Base-by-base conservation (phyloP, 2,888 invertebrate genomes). In the Allygus modestus region DNA sequence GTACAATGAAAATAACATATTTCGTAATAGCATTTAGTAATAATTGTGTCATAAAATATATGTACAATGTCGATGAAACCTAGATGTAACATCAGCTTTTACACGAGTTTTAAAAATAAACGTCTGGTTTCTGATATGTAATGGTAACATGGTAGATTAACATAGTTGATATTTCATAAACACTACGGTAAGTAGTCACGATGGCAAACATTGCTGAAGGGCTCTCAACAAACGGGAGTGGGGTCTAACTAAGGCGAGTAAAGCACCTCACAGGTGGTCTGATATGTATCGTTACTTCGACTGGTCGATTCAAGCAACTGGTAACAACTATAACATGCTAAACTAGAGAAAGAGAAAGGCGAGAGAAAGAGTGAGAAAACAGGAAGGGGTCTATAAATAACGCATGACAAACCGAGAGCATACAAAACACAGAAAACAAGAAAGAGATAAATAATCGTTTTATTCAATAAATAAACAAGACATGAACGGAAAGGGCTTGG, bases 1-100 rank as follows among this genome's bases (percentile, higher is more conserved):
- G 86, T 87, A 87, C 87, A 86, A 84, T 87, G 85, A 87, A 86
- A 87, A 87, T 86, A 86, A 87, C 87, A 87, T 85, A 86, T 86
- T 84, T 86, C 86, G 85, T 85, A 86, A 84, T 83, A 85, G 84
- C 77, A 81, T 82, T 77, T 79, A 84, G 86, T 86, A 85, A 87
- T 87, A 83, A 83, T 41, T 83, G 73, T 83, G 73, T 58, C 73
- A 83, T 83, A 83, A 83, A 71, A 73, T 83, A 83, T 79, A 79
- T 79, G 26, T 79, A 79, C 79, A 79, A 77, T 79, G 58, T 79
- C 51, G 51, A 79, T 79, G 79, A 51, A 79, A 79, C 37, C 79
- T 79, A 79, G 58, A 77, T 46, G 79, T 79, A 79, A 79, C 79
- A 79, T 58, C 58, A 79, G 54, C 54, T 79, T 79, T 73, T 23